Percentiles rank a stretch among this genome's conserved stretches.
Conservation (phyloP, 2,113 vertebrate genomes). For the Cisticola juncidis region DNA sequence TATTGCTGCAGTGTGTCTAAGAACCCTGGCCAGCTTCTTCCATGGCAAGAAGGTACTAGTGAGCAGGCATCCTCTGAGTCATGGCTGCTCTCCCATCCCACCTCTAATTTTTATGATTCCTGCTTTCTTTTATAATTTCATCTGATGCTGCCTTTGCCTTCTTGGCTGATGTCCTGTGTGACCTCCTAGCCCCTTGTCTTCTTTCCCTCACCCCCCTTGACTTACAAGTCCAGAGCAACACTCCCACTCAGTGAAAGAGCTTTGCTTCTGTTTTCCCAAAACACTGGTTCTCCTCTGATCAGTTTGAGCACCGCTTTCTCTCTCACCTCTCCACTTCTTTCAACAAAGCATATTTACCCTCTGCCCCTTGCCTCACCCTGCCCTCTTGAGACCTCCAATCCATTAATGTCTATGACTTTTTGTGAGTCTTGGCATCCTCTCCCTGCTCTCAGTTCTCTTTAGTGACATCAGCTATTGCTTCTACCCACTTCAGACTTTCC, state of each 20-base stretch:
- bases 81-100: background rate
- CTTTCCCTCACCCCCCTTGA: background rate
- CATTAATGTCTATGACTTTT: slow-evolving; percentile 55
- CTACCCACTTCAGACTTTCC: slow-evolving; percentile 9
- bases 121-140: background rate
- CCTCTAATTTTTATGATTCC: background rate
- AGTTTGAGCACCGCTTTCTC: background rate
- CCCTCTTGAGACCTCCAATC: slow-evolving; percentile 47
- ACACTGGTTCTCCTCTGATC: slow-evolving; percentile 2
- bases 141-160: background rate
- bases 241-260: slow-evolving; percentile 16
- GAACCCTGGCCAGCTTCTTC: background rate
- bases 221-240: background rate
- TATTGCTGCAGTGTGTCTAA: background rate
- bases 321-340: slow-evolving; percentile 28
- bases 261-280: slow-evolving; percentile 30
- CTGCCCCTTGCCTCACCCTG: slow-evolving; percentile 53
- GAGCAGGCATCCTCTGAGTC: background rate
- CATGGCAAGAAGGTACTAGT: background rate
- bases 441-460: background rate
- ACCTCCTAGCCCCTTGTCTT: background rate
- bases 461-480: slow-evolving; percentile 32
- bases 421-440: slow-evolving; percentile 38
- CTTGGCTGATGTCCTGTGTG: background rate
- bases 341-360: slow-evolving; percentile 42